Percentiles rank a stretch among this genome's conserved stretches.
Conservation (phyloP, 2,888 invertebrate species). For the Tenthredo notha region DNA sequence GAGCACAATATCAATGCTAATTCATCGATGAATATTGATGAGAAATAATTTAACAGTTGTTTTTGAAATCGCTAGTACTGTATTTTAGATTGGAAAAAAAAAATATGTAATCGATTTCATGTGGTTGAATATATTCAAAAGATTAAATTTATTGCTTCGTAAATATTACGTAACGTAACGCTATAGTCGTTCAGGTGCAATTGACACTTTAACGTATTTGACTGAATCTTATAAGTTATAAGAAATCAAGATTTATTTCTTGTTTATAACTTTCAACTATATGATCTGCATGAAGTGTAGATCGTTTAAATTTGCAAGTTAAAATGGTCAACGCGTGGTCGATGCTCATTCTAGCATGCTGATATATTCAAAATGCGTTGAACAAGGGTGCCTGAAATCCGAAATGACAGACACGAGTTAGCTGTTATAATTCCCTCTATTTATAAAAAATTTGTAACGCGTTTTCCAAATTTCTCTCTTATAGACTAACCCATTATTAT, state of each 20-base stretch:
- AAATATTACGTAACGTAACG: neutral
- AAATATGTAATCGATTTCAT: conserved; percentile 12
- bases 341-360: conserved; percentile 7
- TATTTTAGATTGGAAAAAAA: neutral
- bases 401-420: conserved; percentile 1
- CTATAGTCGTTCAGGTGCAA: neutral
- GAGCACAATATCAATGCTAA: neutral
- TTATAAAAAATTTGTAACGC: neutral
- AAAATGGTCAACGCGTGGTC: conserved; percentile 5
- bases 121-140: neutral
- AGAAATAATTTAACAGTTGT: conserved; percentile 31
- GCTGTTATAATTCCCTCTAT: neutral
- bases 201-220: neutral
- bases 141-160: neutral
- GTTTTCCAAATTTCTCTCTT: neutral
- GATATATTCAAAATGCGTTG: neutral
- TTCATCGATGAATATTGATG: conserved; percentile 41
- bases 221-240: neutral
- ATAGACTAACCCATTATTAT: neutral
- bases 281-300: neutral
- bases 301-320: conserved; percentile 30
- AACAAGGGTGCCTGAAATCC: neutral
- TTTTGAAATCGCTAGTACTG: neutral
- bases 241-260: conserved; percentile 25
- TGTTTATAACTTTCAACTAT: neutral